Percentiles rank a stretch among this genome's conserved stretches.
Evolutionary conservation across 30 jellyfish, hydroid and myxozoan genomes (phyloP).

Genomic region (Aurelia coerulea): DNA sequence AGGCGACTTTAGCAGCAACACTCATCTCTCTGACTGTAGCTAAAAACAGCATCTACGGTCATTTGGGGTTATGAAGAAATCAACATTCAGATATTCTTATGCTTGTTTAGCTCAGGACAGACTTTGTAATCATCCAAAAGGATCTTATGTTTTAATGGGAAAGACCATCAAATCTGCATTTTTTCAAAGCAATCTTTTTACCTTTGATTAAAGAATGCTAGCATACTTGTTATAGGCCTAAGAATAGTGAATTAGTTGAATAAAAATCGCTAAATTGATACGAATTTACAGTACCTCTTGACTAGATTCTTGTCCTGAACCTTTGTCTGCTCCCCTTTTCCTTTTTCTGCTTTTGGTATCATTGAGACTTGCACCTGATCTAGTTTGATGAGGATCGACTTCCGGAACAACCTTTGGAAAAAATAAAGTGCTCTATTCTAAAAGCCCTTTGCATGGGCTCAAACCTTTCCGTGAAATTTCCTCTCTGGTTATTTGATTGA

Average conservation of each 20-base stretch:
- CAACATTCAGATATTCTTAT: too few relatives aligned
- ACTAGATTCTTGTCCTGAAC: background rate
- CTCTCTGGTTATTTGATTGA: background rate
- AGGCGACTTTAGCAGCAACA: too few relatives aligned
- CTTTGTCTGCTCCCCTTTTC: slow-evolving; percentile 20
- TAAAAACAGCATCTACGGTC: too few relatives aligned
- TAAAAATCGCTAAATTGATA: background rate
- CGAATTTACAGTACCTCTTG: background rate
- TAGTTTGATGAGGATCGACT: background rate
- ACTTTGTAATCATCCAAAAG: too few relatives aligned
- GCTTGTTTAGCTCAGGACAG: too few relatives aligned
- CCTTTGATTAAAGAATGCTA: too few relatives aligned
- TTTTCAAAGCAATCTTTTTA: too few relatives aligned
- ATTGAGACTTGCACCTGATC: slow-evolving; percentile 9
- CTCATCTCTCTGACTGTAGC: too few relatives aligned
- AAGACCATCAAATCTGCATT: too few relatives aligned
- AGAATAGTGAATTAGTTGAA: background rate
- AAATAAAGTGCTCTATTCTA: background rate
- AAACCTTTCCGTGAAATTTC: background rate
- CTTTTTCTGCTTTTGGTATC: slow-evolving; percentile 31
- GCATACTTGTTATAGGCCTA: too few relatives aligned
- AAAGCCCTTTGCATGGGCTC: background rate
- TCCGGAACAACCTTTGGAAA: slow-evolving; percentile 10
- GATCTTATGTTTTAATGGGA: too few relatives aligned
- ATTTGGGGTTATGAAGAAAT: too few relatives aligned